Conservation (phyloP, 2,888 invertebrate genomes). For the Drosophila bunnanda region DNA sequence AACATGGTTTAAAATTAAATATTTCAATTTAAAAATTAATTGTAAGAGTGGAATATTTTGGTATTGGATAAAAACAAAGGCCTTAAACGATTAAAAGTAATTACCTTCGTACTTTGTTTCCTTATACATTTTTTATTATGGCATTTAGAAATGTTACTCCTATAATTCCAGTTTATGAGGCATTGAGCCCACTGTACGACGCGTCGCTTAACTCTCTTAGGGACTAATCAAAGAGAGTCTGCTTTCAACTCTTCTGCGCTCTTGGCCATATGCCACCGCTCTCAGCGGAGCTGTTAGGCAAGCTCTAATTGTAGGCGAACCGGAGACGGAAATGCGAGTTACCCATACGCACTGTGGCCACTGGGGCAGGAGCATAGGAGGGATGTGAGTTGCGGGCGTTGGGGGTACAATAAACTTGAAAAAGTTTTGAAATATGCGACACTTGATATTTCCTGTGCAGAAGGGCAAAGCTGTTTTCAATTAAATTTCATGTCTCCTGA, state of each 20-base stretch:
- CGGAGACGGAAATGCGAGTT: slow-evolving; percentile 51
- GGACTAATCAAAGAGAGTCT: slow-evolving; percentile 57
- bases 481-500: slow-evolving; percentile 18
- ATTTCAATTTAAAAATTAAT: neutral
- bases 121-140: neutral
- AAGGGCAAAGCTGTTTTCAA: slow-evolving; percentile 22
- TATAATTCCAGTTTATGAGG: neutral
- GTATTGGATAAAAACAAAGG: neutral
- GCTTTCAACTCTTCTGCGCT: slow-evolving; percentile 57
- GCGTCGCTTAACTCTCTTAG: slow-evolving; percentile 38
- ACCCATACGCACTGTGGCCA: slow-evolving; percentile 51
- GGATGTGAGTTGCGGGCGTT: neutral
- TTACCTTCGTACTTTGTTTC: neutral
- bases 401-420: slow-evolving; percentile 27
- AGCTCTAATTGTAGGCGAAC: slow-evolving; percentile 50
- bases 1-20: neutral
- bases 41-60: neutral
- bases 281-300: slow-evolving; percentile 57
- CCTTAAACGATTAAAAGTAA: neutral
- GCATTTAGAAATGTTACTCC: neutral
- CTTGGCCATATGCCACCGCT: slow-evolving; percentile 58
- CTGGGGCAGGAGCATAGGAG: neutral
- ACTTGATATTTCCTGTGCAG: slow-evolving; percentile 17
- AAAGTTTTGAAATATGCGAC: slow-evolving; percentile 38
- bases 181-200: slow-evolving; percentile 36